Evolutionary conservation across 1,140 invertebrate species (phyloP).

Genomic region (Polyergus mexicanus): DNA sequence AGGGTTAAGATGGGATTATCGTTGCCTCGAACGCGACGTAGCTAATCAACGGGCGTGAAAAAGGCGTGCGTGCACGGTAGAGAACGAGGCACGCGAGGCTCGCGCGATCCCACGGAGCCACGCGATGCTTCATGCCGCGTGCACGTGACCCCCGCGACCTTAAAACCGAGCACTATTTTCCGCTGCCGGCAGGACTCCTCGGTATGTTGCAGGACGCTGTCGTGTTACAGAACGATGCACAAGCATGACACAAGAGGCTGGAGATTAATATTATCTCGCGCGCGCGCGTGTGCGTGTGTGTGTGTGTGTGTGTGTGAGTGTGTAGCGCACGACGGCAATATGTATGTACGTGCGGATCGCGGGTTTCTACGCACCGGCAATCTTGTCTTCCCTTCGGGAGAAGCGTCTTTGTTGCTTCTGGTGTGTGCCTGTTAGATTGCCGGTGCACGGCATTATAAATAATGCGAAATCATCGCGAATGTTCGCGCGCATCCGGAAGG

Average conservation of each 20-base stretch:
- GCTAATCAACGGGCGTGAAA: slow-evolving; percentile 57
- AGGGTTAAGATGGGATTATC: slow-evolving; percentile 15
- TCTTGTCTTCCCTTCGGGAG: slow-evolving; percentile 47
- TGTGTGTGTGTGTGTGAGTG: too few species aligned
- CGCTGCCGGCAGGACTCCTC: slow-evolving; percentile 71
- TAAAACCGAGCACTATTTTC: slow-evolving; percentile 82
- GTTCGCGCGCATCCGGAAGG: slow-evolving; percentile 8
- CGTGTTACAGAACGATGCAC: slow-evolving; percentile 72
- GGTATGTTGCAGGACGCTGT: slow-evolving; percentile 31
- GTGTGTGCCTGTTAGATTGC: slow-evolving; percentile 40
- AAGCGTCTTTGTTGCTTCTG: slow-evolving; percentile 48
- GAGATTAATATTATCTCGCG: slow-evolving; percentile 76
- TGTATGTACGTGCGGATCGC: slow-evolving; percentile 23
- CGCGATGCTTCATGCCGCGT: slow-evolving; percentile 80
- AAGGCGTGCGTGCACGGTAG: slow-evolving; percentile 67
- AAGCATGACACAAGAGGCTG: slow-evolving; percentile 72
- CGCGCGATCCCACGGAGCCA: slow-evolving; percentile 82
- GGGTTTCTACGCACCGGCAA: slow-evolving; percentile 35
- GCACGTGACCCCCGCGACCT: slow-evolving; percentile 81
- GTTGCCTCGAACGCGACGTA: slow-evolving; percentile 40
- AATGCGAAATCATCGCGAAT: slow-evolving; percentile 48
- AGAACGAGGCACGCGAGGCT: slow-evolving; percentile 60
- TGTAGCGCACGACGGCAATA: slow-evolving; percentile 33
- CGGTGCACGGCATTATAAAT: slow-evolving; percentile 11
- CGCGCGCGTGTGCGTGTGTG: too few species aligned